Base-by-base conservation (phyloP, 2,113 vertebrate genomes). In the Siniperca chuatsi region DNA sequence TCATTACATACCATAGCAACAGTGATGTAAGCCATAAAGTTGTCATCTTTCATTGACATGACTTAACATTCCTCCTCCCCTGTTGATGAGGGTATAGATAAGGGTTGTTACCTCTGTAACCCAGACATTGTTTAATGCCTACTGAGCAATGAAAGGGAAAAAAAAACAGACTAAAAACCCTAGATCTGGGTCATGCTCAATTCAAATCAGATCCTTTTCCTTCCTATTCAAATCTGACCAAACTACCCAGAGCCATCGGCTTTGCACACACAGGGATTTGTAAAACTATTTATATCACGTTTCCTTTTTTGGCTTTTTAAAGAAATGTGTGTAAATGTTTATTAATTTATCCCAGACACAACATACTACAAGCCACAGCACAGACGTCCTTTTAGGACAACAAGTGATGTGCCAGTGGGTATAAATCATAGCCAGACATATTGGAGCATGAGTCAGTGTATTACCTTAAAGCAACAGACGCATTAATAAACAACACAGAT, bases 371-470 rank as follows among this genome's bases (percentile, higher is more conserved):
- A 74, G 37, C 37, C 57, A 44, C 20, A 46, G 66, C 58, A 57
- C 66, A 75, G 64, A 83, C 6, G 2, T 80, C 44, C 54, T 67
- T 64, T 76, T 23, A 81, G 67, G 75, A 74, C 75, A 89, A 65
- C 65, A 68, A 80, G 52, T 64, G 67, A 78, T 74, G 25, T 62
- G 73, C 68, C 50, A 15, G 37, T 64, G 77, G 79, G 37, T 64
- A 60, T 78, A 71, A 87, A 65, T 23, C 70, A 57, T 2, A 60
- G 64, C 44, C 64, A 72, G 69, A 75, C 74, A 62, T 58, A 70
- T 65, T 48, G 62, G 33, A 73, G 21, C 35, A 58, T 86, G 82
- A 91, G 80, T 89, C 90, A 87, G 80, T 54, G 67, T 61, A 40
- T 81, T 81, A 67, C 67, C 76, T 79, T 50, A 25, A 46, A 87